phyloP scores from a whole-genome alignment of 1,140 invertebrate genomes.

The Drosophila rufa region DNA sequence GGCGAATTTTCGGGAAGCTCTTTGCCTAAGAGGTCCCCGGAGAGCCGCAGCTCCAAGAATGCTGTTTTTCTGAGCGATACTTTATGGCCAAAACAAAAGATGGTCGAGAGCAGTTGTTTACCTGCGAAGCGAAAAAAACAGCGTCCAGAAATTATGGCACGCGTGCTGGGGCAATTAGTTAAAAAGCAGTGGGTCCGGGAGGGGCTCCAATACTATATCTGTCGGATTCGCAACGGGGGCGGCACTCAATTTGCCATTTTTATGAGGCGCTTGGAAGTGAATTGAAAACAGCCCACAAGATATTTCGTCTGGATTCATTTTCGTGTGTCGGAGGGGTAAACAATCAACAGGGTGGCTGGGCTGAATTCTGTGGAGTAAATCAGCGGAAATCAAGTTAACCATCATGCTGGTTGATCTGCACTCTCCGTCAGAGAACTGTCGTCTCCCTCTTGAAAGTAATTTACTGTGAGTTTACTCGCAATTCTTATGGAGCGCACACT shows the following conservation, averaged over 20 bases:
- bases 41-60: constrained; percentile 25
- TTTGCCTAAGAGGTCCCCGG: constrained; percentile 33
- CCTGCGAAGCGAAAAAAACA: constrained; percentile 51
- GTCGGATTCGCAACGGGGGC: constrained; percentile 73
- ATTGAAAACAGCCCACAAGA: constrained; percentile 67
- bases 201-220: constrained; percentile 31
- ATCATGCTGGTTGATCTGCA: constrained; percentile 42
- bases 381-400: constrained; percentile 60
- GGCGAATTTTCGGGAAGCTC: constrained; percentile 6
- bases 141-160: constrained; percentile 65
- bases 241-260: constrained; percentile 81
- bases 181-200: constrained; percentile 34
- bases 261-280: constrained; percentile 73
- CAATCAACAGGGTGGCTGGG: constrained; percentile 18
- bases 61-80: constrained; percentile 68
- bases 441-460: constrained; percentile 18
- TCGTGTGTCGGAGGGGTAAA: constrained; percentile 30
- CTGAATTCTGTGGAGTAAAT: constrained; percentile 9
- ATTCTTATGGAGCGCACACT: constrained; percentile 19
- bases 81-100: constrained; percentile 69
- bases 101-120: constrained; percentile 68
- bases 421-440: constrained; percentile 22
- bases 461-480: constrained; percentile 8
- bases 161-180: constrained; percentile 75
- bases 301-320: constrained; percentile 27